These are phyloP conservation scores for Prionailurus bengalensis DNA, from an alignment of 2,113 vertebrate species.

Conservation along the genomic window DNA sequence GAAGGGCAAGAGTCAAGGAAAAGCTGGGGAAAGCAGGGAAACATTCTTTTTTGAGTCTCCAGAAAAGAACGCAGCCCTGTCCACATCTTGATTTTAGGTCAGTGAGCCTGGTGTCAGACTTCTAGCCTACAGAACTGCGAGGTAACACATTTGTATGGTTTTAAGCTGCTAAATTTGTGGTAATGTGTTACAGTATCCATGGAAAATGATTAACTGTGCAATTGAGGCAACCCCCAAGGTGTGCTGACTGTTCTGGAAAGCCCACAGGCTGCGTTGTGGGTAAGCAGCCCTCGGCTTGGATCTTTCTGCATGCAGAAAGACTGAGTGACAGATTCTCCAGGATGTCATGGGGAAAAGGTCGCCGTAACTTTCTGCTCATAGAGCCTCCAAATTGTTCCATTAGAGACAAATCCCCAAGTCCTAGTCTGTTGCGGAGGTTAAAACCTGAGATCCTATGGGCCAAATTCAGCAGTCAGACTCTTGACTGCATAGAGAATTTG, in stretches of 20 bases:
- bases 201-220: not conserved
- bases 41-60: not conserved
- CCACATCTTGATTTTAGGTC: not conserved
- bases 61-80: not conserved
- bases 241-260: no score
- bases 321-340: not conserved
- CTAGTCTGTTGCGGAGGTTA: not conserved
- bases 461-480: not conserved
- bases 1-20: not conserved
- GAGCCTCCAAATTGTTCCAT: not conserved
- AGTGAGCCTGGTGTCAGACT: rapidly evolving
- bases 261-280: rapidly evolving
- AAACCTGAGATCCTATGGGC: not conserved
- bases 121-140: not conserved
- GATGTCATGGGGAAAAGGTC: not conserved
- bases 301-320: not conserved
- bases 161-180: not conserved
- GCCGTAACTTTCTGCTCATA: not conserved
- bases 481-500: not conserved
- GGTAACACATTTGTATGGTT: not conserved
- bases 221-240: not conserved
- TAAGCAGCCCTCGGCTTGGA: not conserved
- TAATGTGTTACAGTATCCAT: not conserved
- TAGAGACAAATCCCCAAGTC: not conserved
- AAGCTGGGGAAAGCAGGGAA: not conserved